Conservation (phyloP, 2,797 vertebrate genomes). For the Sparidentex hasta region DNA sequence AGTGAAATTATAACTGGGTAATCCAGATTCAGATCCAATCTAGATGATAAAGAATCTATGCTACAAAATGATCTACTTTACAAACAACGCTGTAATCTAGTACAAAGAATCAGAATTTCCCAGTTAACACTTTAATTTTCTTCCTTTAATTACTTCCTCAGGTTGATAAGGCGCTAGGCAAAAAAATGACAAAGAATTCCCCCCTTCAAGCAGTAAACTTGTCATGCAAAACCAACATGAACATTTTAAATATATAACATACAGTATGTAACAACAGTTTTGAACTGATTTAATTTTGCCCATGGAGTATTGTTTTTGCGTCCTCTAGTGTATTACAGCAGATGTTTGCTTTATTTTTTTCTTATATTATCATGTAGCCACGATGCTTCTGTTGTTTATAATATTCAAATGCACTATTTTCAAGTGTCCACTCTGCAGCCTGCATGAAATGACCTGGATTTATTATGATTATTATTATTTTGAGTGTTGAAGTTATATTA, state of each 20-base stretch:
- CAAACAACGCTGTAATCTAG: constrained; percentile 20
- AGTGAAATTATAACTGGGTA: not conserved
- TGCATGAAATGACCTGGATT: constrained; percentile 73
- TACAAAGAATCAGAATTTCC: constrained; percentile 19
- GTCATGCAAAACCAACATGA: constrained; percentile 43
- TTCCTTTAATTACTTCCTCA: constrained; percentile 27
- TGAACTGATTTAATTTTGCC: constrained; percentile 51
- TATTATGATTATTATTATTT: constrained; percentile 51
- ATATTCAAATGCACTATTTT: constrained; percentile 73
- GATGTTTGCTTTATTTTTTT: constrained; percentile 45
- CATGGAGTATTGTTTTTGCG: constrained; percentile 41
- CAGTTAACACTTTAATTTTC: constrained; percentile 12
- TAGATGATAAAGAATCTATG: not conserved
- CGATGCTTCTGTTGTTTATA: constrained; percentile 69
- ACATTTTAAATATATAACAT: constrained; percentile 34
- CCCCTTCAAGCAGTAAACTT: constrained; percentile 14
- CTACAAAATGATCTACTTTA: constrained; percentile 29
- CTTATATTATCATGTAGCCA: constrained; percentile 61
- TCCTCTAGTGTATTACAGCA: constrained; percentile 44
- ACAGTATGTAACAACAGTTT: constrained; percentile 40
- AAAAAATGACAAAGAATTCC: constrained; percentile 1
- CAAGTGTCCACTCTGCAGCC: constrained; percentile 64
- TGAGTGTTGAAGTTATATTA: constrained; percentile 64
- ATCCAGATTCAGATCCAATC: constrained; percentile 9
- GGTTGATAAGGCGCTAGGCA: constrained; percentile 9